Percentiles rank a stretch among this genome's conserved stretches.
Conservation (phyloP, 1,140 invertebrate species). For the Sweltsa coloradensis region DNA sequence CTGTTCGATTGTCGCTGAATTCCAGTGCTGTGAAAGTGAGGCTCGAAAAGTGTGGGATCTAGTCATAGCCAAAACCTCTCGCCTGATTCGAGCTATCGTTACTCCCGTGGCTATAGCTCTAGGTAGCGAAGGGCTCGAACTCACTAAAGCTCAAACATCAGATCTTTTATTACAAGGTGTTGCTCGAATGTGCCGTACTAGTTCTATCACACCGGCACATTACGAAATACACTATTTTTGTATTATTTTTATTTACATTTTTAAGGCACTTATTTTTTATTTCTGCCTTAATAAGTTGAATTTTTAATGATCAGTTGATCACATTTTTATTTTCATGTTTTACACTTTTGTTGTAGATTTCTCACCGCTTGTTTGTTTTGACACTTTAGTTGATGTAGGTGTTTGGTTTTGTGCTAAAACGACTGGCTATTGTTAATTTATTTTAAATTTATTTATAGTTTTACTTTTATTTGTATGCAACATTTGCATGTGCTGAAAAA, state of each 20-base stretch:
- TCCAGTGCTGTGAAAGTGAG: slow-evolving; percentile 37
- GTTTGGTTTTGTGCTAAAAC: slow-evolving; percentile 9
- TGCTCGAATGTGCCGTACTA: no score
- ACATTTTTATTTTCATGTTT: background rate
- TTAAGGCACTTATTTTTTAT: background rate
- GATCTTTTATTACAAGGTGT: no score
- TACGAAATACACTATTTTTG: no score
- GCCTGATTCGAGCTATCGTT: slow-evolving; percentile 23
- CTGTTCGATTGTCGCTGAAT: slow-evolving; percentile 44
- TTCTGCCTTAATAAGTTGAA: background rate
- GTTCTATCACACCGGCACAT: no score
- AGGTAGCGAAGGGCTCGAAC: no score
- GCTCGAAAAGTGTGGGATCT: slow-evolving; percentile 15
- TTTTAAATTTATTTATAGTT: background rate
- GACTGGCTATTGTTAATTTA: background rate
- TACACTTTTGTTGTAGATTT: background rate
- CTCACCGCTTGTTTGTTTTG: background rate
- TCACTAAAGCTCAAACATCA: no score
- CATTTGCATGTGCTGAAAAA: no score
- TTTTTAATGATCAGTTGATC: background rate
- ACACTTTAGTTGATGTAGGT: slow-evolving; percentile 2
- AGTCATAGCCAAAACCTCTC: slow-evolving; percentile 22
- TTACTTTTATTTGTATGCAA: background rate
- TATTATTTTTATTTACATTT: slow-evolving; percentile 3
- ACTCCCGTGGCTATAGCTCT: slow-evolving; percentile 24